phyloP scores from a whole-genome alignment of 2,113 vertebrate genomes.

The Lagopus leucura region DNA sequence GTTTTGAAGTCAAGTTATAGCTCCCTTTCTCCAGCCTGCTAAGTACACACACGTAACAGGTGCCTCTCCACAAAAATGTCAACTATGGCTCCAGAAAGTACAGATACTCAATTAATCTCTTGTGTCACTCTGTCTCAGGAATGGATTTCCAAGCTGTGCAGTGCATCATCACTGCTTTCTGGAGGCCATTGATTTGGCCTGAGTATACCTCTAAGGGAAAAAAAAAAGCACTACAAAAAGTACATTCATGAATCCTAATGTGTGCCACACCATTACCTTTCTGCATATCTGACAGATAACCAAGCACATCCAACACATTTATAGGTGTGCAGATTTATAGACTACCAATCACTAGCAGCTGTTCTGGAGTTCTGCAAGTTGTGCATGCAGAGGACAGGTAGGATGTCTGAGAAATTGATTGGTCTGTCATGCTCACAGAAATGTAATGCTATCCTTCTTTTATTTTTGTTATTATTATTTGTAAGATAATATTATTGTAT shows the following conservation, averaged over 20 bases:
- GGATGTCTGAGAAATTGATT: background rate
- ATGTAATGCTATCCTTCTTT: background rate
- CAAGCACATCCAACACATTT: background rate
- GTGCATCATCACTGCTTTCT: background rate
- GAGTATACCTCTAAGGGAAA: background rate
- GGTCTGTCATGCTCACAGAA: background rate
- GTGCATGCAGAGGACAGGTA: background rate
- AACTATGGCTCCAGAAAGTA: background rate
- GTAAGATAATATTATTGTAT: background rate
- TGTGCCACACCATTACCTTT: conserved; percentile 16
- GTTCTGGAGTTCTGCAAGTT: background rate
- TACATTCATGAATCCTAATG: conserved; percentile 4
- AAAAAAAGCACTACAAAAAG: background rate
- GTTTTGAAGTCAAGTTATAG: background rate
- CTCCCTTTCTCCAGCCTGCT: background rate
- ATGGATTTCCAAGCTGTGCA: background rate
- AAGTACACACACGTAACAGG: background rate
- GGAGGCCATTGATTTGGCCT: conserved; percentile 2
- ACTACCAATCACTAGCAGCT: background rate
- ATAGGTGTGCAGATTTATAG: conserved; percentile 11
- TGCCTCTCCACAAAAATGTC: background rate
- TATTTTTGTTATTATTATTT: background rate
- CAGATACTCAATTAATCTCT: conserved; percentile 10
- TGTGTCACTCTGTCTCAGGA: background rate
- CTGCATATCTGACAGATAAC: conserved; percentile 6